A percentile compares a stretch with the other conserved stretches of the same genome.
Conservation (phyloP, 2,888 invertebrate genomes). For the Lamellibrachia satsuma region DNA sequence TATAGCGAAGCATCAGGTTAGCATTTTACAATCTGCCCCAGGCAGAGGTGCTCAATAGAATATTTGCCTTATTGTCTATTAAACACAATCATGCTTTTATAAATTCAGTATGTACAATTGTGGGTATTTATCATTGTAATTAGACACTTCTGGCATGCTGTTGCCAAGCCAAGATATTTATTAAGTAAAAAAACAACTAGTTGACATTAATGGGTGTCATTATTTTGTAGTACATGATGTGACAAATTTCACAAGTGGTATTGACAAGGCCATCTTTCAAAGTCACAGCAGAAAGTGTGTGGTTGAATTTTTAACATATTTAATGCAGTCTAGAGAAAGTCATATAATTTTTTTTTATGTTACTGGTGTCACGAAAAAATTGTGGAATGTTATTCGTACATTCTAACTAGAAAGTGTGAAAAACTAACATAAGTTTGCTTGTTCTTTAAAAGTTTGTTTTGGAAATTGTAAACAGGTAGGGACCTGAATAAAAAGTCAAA, state of each 20-base stretch:
- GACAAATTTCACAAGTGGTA: background rate
- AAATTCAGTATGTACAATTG: background rate
- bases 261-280: background rate
- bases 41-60: background rate
- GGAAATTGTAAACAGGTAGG: background rate
- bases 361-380: too few species aligned
- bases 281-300: background rate
- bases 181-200: background rate
- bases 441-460: background rate
- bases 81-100: background rate
- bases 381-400: background rate
- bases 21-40: background rate
- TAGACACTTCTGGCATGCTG: background rate
- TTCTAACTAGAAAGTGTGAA: background rate
- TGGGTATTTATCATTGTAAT: background rate
- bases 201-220: constrained; percentile 10
- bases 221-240: background rate
- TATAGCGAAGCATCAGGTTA: background rate
- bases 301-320: background rate
- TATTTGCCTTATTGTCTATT: background rate
- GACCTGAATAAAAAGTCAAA: too few species aligned
- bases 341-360: background rate
- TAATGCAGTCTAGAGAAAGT: background rate
- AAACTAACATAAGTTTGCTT: background rate
- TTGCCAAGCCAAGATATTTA: background rate